Base-by-base conservation (phyloP, 2,113 vertebrate species). In the Elaphurus davidianus region DNA sequence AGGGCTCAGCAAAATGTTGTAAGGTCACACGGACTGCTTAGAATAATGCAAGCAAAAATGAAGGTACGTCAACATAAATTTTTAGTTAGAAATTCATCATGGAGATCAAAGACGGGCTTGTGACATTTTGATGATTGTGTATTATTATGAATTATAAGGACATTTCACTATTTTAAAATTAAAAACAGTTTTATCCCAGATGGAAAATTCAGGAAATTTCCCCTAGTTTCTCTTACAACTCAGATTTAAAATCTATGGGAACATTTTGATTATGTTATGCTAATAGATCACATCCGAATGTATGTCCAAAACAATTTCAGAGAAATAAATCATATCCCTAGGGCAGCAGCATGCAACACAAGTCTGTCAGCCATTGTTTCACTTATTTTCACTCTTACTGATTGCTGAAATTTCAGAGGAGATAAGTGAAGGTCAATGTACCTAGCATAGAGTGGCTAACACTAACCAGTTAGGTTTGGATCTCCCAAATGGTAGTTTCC, bases 271-370 rank as follows among this genome's bases (percentile, higher is more conserved):
- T 3, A 3, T 91, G 59, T 87, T 93, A 92, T 23, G 55, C 43
- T 54, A 90, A 93, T 43, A 2, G 60, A 82, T 0, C 5, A 60
- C 64, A 97, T 97, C 87, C 92, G 89, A 97, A 93, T 0, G 0
- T 74, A 97, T 94, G 57, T 90, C 40, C n/a, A 57, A 98, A 94
- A 74, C 43, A 91, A 97, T 92, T 92, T 96, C 33, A 50, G 0
- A 79, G 50, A 67, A 97, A 97, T 86, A 86, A 96, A 81, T 60
- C 97, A 30, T 6, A 3, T 71, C 40, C 92, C 95, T 1, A 0
- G 16, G 43, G 55, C 96, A 78, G 67, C 64, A 64, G 47, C 55
- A 90, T 87, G 10, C 1, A 30, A 85, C 57, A 88, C 45, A 95
- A 43, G 10, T 0, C 0, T 95, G 9, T 30, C 36, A 47, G 52